Conservation (phyloP, 2,888 invertebrate species). For the Platynereis dumerilii region DNA sequence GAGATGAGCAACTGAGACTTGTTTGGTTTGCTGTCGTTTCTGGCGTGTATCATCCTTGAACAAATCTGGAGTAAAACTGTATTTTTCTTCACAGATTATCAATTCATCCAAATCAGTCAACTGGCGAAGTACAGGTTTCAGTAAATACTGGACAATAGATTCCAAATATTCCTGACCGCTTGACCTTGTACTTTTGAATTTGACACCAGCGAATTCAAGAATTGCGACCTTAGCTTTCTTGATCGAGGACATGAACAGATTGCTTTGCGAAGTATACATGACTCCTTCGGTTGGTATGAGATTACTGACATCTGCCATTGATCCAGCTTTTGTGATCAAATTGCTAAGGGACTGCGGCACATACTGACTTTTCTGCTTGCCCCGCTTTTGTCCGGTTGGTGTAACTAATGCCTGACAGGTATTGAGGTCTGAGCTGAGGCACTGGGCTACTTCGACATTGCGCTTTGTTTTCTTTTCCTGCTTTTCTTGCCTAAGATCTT, state of each 20-base stretch:
- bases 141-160: constrained; percentile 27
- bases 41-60: constrained; percentile 25
- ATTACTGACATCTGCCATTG: neutral
- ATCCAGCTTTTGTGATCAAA: neutral
- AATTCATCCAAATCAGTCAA: constrained; percentile 22
- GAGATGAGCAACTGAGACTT: constrained; percentile 1
- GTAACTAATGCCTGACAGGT: constrained; percentile 2
- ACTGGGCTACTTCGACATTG: neutral
- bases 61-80: constrained; percentile 34
- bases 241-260: neutral
- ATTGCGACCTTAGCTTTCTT: neutral
- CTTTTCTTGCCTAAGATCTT: neutral
- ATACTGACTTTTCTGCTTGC: neutral
- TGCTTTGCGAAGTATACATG: too few species aligned
- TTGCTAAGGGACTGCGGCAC: neutral
- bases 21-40: neutral
- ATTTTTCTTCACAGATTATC: constrained; percentile 37
- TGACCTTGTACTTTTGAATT: neutral
- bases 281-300: too few species aligned
- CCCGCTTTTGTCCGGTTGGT: neutral
- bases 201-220: constrained; percentile 1
- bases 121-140: constrained; percentile 17
- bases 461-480: neutral
- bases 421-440: neutral
- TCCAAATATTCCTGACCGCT: neutral